Percentiles rank a stretch among this genome's conserved stretches.
Evolutionary conservation across 2,797 vertebrate species (phyloP).

Genomic region (Argyrosomus regius): DNA sequence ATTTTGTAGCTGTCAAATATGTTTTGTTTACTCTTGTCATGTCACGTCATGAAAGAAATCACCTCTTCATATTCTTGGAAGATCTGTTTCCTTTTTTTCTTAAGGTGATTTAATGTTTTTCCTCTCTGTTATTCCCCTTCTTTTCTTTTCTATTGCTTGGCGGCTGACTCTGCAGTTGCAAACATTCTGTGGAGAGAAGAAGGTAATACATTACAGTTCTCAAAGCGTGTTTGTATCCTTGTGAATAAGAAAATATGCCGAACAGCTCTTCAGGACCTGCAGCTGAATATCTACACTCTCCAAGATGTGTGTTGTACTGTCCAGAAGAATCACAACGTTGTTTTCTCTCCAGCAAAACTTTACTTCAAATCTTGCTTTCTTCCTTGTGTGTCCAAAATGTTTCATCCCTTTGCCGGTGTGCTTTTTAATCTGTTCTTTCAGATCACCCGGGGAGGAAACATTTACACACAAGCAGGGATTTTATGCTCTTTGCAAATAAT

Average conservation of each 20-base stretch:
- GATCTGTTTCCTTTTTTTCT: conserved; percentile 29
- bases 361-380: conserved; percentile 23
- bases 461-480: conserved; percentile 28
- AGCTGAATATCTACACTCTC: conserved; percentile 34
- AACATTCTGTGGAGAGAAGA: conserved; percentile 85
- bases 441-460: conserved; percentile 35
- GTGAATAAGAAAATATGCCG: conserved; percentile 25
- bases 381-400: conserved; percentile 17
- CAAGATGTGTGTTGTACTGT: conserved; percentile 29
- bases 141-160: conserved; percentile 4
- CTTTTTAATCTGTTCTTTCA: conserved; percentile 38
- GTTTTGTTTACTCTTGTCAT: conserved; percentile 30
- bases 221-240: conserved; percentile 29
- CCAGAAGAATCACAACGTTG: conserved; percentile 36
- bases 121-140: background rate
- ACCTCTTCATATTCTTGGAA: conserved; percentile 12
- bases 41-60: conserved; percentile 34
- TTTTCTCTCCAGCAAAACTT: conserved; percentile 41
- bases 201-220: conserved; percentile 71
- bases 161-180: conserved; percentile 73
- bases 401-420: conserved; percentile 20
- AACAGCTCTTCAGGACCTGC: conserved; percentile 1
- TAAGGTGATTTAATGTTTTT: conserved; percentile 43
- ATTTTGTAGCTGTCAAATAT: conserved; percentile 48
- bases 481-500: conserved; percentile 39